phyloP scores from a whole-genome alignment of 2,888 invertebrate species.

The Kuschelorhynchus macadamiae region DNA sequence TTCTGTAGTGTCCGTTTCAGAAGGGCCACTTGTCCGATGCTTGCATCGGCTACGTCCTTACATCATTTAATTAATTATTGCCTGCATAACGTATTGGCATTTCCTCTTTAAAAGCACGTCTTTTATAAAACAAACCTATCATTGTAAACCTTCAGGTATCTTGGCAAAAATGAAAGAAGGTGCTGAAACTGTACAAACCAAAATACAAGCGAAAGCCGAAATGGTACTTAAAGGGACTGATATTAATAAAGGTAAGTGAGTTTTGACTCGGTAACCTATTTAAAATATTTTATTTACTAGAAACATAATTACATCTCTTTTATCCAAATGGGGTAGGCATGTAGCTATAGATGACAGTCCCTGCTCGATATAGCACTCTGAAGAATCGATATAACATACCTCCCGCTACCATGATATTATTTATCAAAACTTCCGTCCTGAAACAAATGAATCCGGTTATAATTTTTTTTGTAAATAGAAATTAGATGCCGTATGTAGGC shows the following conservation, averaged over 20 bases:
- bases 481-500: too few species aligned
- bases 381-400: constrained; percentile 35
- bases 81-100: too few species aligned
- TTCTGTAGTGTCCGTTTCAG: too few species aligned
- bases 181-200: constrained; percentile 93
- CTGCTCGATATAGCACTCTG: constrained; percentile 30
- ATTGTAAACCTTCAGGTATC: constrained; percentile 76
- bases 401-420: constrained; percentile 34
- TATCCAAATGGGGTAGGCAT: constrained; percentile 8
- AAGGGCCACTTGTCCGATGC: too few species aligned
- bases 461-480: too few species aligned
- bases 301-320: background rate
- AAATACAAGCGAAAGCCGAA: constrained; percentile 94
- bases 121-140: too few species aligned
- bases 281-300: too few species aligned
- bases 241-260: constrained; percentile 71
- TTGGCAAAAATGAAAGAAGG: constrained; percentile 97
- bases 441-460: constrained; percentile 20
- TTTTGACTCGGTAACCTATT: background rate
- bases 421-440: constrained; percentile 42
- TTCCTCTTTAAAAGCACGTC: too few species aligned
- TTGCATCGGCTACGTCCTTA: too few species aligned
- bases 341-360: constrained; percentile 21
- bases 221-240: constrained; percentile 80
- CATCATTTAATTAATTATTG: too few species aligned